phyloP scores from a whole-genome alignment of 92 coral and sea anemone genomes.

The Parazoanthus atlanticus region DNA sequence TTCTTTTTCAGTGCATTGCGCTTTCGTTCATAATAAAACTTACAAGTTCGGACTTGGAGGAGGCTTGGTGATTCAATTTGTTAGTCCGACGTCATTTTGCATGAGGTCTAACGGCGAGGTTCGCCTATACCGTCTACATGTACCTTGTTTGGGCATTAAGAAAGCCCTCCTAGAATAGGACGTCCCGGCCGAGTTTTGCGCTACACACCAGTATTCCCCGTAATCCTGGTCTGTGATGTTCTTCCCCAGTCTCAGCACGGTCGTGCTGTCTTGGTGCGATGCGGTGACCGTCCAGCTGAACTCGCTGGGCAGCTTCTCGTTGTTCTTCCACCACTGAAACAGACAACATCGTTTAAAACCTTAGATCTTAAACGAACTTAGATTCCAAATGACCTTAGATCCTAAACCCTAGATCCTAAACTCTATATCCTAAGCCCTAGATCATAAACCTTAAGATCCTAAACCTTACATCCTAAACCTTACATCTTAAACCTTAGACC shows the following conservation, averaged over 20 bases:
- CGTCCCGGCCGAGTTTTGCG: constrained; percentile 13
- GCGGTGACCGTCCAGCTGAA: constrained; percentile 1
- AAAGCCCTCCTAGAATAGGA: constrained; percentile 32
- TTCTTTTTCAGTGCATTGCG: too few relatives aligned
- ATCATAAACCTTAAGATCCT: too few relatives aligned
- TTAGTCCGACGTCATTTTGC: not conserved
- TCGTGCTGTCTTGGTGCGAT: not conserved
- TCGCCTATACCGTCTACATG: not conserved
- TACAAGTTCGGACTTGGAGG: too few relatives aligned
- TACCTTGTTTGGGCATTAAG: constrained; percentile 31
- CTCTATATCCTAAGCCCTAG: too few relatives aligned
- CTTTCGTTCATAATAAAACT: too few relatives aligned
- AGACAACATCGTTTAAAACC: not conserved
- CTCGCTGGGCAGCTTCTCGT: not conserved
- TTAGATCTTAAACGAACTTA: not conserved
- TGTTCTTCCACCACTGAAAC: constrained; percentile 38
- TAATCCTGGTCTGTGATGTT: constrained; percentile 39
- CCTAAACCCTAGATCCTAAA: too few relatives aligned
- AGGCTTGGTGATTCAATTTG: too few relatives aligned
- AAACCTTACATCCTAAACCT: too few relatives aligned
- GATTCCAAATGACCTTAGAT: too few relatives aligned
- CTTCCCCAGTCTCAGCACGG: not conserved
- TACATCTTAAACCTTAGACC: too few relatives aligned
- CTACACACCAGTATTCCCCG: constrained; percentile 31
- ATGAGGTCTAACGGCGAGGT: too few relatives aligned